Percentiles rank a stretch among this genome's conserved stretches.
phyloP scores from a whole-genome alignment of 2,797 vertebrate genomes.

The Melanotaenia nigrans region DNA sequence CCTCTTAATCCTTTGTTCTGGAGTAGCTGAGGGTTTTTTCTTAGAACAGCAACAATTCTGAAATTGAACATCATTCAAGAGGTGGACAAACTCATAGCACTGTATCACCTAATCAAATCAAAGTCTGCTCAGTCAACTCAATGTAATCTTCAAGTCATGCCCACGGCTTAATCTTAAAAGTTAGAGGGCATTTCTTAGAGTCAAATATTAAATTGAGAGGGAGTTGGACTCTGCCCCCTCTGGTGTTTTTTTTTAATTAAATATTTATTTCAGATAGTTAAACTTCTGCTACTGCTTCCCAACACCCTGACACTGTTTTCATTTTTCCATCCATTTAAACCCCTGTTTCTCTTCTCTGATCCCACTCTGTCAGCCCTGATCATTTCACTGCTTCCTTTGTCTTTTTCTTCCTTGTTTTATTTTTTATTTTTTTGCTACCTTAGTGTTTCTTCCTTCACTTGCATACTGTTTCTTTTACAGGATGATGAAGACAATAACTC shows the following conservation, averaged over 20 bases:
- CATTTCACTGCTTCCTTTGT: neutral
- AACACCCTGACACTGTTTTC: neutral
- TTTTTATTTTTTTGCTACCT: rapidly evolving
- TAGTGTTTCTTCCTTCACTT: neutral
- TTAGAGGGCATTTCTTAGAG: neutral
- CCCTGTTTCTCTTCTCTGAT: neutral
- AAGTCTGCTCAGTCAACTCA: neutral
- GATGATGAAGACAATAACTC: constrained; percentile 99
- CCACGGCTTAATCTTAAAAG: neutral
- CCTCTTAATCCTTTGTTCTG: neutral
- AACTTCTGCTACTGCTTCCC: constrained; percentile 1
- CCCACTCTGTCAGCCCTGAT: neutral
- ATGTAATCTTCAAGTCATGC: constrained; percentile 2
- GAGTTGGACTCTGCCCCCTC: neutral
- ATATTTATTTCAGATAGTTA: neutral
- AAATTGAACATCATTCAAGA: neutral
- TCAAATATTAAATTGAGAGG: neutral
- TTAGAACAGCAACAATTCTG: neutral
- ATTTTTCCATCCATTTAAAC: neutral
- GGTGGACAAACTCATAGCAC: constrained; percentile 11
- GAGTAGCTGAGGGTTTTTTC: neutral
- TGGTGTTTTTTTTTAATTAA: neutral
- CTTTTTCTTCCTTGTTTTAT: neutral
- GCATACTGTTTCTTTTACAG: constrained; percentile 67
- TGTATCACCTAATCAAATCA: neutral